Evolutionary conservation across 1,140 invertebrate species (phyloP), one percentile per base, ranked within the genome.

Genomic region (Drosophila azteca): DNA sequence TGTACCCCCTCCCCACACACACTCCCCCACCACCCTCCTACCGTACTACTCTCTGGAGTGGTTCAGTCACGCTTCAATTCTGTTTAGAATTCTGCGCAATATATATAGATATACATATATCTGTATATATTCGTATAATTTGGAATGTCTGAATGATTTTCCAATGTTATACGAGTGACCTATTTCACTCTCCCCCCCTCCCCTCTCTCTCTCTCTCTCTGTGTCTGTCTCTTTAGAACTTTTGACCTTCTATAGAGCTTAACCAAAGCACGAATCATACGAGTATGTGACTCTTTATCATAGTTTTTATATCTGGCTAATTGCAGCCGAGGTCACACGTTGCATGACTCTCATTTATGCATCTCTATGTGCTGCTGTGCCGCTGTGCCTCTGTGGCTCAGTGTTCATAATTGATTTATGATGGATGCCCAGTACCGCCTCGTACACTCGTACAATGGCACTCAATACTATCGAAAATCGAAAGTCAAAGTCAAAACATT

Each of bases 131-230:
- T 17, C 11, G 20, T 53, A 24, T 57, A 64, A 49, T 49, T 45
- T 31, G 26, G n/a, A 41, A 26, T 45, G 51, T 73, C 70, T 53
- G 64, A 63, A 74, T 74, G 53, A 24, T 24, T 57, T 75, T 75
- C 39, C 54, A 53, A 75, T 75, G 39, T 65, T 35, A 48, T 75
- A 66, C 26, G 29, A 41, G 53, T 65, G 71, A 70, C 67, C 67
- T 45, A 58, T 49, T 69, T 74, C 35, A 39, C 35, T 11, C 31
- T 35, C 31, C 3, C 29, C 8, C 7, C 7, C 29, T 7, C 7
- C 29, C 9, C 9, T 35, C 35, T 39, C 35, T 13, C 3, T 39
- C 35, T 39, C 3, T 35, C 9, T 11, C 35, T 17, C 17, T 8
- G 43, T n/a, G 13, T 8, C 43, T 13, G 43, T 15, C 26, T 11